phyloP scores from a whole-genome alignment of 2,113 vertebrate species.

The Xenus cinereus region DNA sequence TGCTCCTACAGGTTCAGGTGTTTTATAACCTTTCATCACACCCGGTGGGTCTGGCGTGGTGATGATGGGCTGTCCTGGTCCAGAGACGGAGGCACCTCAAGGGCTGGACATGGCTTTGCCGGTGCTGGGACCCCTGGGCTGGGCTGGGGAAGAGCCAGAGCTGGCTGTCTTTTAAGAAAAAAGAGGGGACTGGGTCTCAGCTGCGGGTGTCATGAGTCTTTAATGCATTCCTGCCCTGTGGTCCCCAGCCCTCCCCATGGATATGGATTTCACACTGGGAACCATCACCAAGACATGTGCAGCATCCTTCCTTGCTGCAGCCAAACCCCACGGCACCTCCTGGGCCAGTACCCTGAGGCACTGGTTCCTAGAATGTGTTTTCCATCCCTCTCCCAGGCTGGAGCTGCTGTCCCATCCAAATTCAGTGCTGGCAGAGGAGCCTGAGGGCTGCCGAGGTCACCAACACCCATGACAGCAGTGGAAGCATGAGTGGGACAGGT shows the following conservation, averaged over 20 bases:
- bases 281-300: not conserved
- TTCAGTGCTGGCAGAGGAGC: not conserved
- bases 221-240: not conserved
- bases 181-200: not conserved
- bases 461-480: accelerated
- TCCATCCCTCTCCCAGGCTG: not conserved
- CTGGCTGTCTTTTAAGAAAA: not conserved
- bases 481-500: not conserved
- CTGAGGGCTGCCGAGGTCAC: not conserved
- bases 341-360: not conserved
- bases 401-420: not conserved
- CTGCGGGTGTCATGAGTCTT: accelerated
- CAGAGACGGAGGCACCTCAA: not conserved
- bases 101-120: not conserved
- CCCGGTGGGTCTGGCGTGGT: not conserved
- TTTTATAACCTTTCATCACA: not conserved
- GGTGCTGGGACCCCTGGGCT: not conserved
- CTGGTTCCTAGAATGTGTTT: not conserved
- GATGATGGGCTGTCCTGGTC: not conserved
- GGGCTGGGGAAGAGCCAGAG: not conserved
- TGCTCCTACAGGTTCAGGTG: not conserved
- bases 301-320: not conserved
- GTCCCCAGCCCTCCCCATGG: not conserved
- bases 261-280: not conserved
- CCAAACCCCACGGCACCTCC: not conserved